Evolutionary conservation across 2,113 vertebrate genomes (phyloP).

Genomic region (Lanius ludovicianus): DNA sequence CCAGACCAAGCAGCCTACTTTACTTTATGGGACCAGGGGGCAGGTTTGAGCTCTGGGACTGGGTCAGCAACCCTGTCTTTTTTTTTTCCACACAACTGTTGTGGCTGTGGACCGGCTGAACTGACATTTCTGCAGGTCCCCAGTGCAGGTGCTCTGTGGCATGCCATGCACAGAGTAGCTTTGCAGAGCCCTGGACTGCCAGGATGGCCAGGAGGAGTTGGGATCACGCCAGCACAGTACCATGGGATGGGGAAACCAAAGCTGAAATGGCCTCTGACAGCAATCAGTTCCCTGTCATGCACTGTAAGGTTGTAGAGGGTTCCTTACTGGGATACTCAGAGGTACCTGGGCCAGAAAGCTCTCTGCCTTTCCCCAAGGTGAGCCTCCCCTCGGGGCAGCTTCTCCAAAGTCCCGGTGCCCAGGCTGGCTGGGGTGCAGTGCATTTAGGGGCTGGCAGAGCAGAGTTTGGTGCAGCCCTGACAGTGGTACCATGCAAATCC

Average conservation of each 20-base stretch:
- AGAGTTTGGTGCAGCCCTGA: background rate
- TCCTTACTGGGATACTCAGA: background rate
- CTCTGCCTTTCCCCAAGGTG: background rate
- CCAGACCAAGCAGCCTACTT: background rate
- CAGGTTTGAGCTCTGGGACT: background rate
- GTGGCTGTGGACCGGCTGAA: background rate
- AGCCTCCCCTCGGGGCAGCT: background rate
- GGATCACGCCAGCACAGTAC: background rate
- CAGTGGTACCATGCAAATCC: fast-evolving
- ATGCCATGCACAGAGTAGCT: background rate
- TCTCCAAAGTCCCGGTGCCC: fast-evolving
- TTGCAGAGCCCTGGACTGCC: background rate
- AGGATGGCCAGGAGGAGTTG: background rate
- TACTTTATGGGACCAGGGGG: fast-evolving
- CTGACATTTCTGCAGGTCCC: background rate
- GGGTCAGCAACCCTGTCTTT: background rate
- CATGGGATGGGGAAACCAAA: background rate
- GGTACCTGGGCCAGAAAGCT: background rate
- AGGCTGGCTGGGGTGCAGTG: fast-evolving
- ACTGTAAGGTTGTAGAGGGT: no score
- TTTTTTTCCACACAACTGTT: fast-evolving
- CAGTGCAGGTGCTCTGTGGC: background rate
- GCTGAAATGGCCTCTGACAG: background rate
- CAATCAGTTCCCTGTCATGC: fast-evolving
- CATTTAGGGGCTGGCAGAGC: background rate